Evolutionary conservation across 2,888 invertebrate species (phyloP), one percentile per base, ranked within the genome.

Genomic region (Aleiodes leptofemur): DNA sequence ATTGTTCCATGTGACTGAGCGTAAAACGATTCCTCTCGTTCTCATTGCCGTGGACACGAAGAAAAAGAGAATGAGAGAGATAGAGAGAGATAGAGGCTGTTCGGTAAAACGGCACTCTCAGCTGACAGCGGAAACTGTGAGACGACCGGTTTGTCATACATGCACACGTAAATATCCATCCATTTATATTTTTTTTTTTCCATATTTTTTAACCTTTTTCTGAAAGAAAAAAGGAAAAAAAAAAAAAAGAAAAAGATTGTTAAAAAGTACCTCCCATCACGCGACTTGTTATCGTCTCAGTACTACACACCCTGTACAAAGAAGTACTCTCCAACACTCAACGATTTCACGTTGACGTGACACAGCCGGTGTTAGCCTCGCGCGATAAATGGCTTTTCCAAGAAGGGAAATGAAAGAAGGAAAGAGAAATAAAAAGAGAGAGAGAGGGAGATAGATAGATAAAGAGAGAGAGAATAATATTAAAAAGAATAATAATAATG

Each of bases 1-100:
- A 74, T 74, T 74, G 73, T 74, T 74, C 51, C 73, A 69, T 50
- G 59, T 50, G 73, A 74, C 69, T 74, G 68, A 59, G 69, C 59
- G 57, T 50, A 69, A n/a, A 69, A 68, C 38, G 73, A 69, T 73
- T 57, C 73, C 16, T 29, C 51, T 61, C 66, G 64, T 66, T 72
- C 43, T 72, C 66, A 51, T 34, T 29, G 53, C 31, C 50, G 50
- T 59, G 48, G 29, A 29, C 23, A 23, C 56, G 48, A 16, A 13
- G 55, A 57, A 11, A 14, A 4, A 55, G 55, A 23, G 57, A 57
- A 1, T 23, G n/a, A 13, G 56, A 16, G 38, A 34, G 23, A 38
- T 1, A 57, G 11, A 57, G 8, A 71, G 38, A 50, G 50, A 43
- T n/a, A 70, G 69, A 69, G 48, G 31, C 57, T 3, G 48, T 64